Base-by-base conservation (phyloP, 2,888 invertebrate species). In the Drosophila maculinotata region DNA sequence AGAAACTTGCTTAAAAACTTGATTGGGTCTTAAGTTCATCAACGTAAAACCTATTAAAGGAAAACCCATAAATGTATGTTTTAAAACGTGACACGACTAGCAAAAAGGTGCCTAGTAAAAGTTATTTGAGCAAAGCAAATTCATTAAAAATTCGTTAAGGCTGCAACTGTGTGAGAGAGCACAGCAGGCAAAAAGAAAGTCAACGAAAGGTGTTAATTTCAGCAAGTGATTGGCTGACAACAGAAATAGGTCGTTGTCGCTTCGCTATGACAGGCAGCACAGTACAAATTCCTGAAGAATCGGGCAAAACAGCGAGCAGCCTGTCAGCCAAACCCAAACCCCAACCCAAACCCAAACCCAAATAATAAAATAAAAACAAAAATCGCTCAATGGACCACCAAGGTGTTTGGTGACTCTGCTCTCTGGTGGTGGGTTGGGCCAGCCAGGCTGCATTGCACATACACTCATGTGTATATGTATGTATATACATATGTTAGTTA, bases 161-260 rank as follows among this genome's bases (percentile, higher is more conserved):
- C 69, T 54, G 39, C 31, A 36, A 54, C 49, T 47, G 31, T 20
- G 45, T 48, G 33, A 44, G 28, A 8, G 51, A 33, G 42, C 69
- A 58, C 56, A 57, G 56, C 65, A 42, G 58, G 52, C 65, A 72
- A 82, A 85, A 82, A 85, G 83, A 85, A 82, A 82, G 82, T 86
- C 83, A 76, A 73, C 57, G 78, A 86, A 85, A 83, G 82, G 86
- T 83, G 83, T 78, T 86, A 83, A 83, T 82, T 79, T 77, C 77
- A 78, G 70, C 79, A 70, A 70, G 62, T 67, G 78, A 68, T 79
- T 84, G 70, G 65, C 72, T 57, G 49, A 42, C 57, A 42, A 30
- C 47, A 52, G 35, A 82, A 82, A 82, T 82, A 69, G 86, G 86
- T 82, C 86, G 80, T 49, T 36, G 31, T 52, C 42, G 53, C 25